Percentiles rank a stretch among this genome's conserved stretches.
Evolutionary conservation across 2,888 invertebrate species (phyloP).

Genomic region (Andrena camellia): DNA sequence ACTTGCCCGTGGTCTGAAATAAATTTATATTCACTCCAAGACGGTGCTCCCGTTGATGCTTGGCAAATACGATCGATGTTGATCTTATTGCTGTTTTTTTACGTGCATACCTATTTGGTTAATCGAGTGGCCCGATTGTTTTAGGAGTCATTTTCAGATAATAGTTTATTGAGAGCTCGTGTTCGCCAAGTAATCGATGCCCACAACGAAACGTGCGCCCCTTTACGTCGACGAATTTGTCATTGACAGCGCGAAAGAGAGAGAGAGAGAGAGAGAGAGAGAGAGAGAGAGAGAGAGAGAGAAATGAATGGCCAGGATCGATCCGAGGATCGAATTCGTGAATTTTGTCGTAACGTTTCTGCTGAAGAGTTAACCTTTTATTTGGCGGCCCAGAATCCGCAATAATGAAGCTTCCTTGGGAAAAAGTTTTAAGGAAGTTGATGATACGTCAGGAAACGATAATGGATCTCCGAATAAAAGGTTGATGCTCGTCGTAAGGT

Average conservation of each 20-base stretch:
- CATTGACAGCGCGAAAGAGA: neutral
- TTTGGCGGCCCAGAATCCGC: slow-evolving; percentile 14
- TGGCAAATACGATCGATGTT: slow-evolving; percentile 35
- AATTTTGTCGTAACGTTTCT: slow-evolving; percentile 32
- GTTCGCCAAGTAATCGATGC: slow-evolving; percentile 39
- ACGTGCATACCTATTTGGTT: slow-evolving; percentile 53
- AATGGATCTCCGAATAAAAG: slow-evolving; percentile 14
- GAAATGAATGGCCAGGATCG: neutral
- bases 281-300: neutral
- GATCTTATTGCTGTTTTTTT: slow-evolving; percentile 56
- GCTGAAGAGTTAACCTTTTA: slow-evolving; percentile 20
- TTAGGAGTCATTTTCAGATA: slow-evolving; percentile 32
- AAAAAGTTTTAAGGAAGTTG: neutral
- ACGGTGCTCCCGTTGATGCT: slow-evolving; percentile 40
- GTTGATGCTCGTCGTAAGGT: slow-evolving; percentile 5
- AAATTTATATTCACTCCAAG: slow-evolving; percentile 32
- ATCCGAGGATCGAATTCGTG: slow-evolving; percentile 33
- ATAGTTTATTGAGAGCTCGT: slow-evolving; percentile 31
- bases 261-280: neutral
- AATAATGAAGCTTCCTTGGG: neutral
- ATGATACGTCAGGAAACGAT: neutral
- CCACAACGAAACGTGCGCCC: neutral
- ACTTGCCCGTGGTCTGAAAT: slow-evolving; percentile 4
- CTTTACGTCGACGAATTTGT: slow-evolving; percentile 48
- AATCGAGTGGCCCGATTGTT: slow-evolving; percentile 22